These are phyloP conservation scores for Trididemnum nubilum DNA, from an alignment of 23 tunicate genomes.

Conservation along the genomic window DNA sequence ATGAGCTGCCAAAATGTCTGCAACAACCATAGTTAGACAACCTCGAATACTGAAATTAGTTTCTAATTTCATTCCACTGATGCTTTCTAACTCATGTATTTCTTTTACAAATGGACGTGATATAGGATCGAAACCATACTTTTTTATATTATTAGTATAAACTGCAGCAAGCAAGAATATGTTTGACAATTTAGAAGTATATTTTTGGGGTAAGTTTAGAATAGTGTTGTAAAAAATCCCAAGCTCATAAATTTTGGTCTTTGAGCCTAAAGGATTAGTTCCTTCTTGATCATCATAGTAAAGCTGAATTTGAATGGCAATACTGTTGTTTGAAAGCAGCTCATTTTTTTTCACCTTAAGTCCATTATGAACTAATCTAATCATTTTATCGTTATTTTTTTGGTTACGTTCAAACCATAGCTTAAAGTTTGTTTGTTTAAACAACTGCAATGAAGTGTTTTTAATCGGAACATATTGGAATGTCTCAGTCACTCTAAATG, in stretches of 20 bases:
- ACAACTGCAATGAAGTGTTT: not conserved
- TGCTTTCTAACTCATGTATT: conserved; percentile 21
- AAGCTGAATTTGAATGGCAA: conserved; percentile 33
- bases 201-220: conserved; percentile 11
- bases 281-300: conserved; percentile 39
- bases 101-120: conserved; percentile 33
- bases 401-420: not conserved
- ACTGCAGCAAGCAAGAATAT: conserved; percentile 22
- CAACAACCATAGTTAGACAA: conserved; percentile 26
- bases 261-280: conserved; percentile 40
- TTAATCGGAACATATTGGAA: conserved; percentile 31
- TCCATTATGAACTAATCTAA: conserved; percentile 30
- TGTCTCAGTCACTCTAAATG: conserved; percentile 19
- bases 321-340: conserved; percentile 1
- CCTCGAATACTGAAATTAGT: conserved; percentile 12
- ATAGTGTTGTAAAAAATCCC: conserved; percentile 27
- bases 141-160: conserved; percentile 21
- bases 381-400: not conserved
- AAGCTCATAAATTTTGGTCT: conserved; percentile 42
- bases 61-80: conserved; percentile 9
- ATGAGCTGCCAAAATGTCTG: conserved; percentile 34
- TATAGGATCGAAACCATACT: conserved; percentile 27
- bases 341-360: conserved; percentile 3
- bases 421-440: conserved; percentile 22
- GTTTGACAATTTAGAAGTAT: conserved; percentile 5